These are phyloP conservation scores for Yponomeuta sedellus DNA, from an alignment of 2,888 invertebrate genomes.

Conservation along the genomic window DNA sequence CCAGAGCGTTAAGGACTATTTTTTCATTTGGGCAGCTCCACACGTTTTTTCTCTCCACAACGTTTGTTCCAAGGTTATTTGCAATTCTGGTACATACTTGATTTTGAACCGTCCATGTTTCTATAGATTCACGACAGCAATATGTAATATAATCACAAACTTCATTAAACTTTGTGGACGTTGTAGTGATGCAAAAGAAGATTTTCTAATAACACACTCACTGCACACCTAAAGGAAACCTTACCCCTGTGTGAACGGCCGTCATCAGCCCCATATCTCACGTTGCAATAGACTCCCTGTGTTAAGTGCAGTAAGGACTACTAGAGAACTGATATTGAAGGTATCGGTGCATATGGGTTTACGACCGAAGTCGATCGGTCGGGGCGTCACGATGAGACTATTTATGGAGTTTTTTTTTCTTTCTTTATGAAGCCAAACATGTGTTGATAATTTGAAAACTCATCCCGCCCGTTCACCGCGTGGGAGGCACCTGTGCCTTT, in stretches of 20 bases:
- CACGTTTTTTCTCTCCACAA: background rate
- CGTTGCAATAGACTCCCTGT: background rate
- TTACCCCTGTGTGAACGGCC: constrained; percentile 48
- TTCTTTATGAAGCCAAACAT: constrained; percentile 37
- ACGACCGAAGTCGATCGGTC: constrained; percentile 54
- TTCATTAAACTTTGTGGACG: background rate
- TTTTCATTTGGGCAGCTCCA: background rate
- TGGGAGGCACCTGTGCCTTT: constrained; percentile 15
- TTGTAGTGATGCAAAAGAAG: background rate
- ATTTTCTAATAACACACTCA: constrained; percentile 5
- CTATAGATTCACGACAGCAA: background rate
- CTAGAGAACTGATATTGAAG: constrained; percentile 25
- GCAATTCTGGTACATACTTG: background rate
- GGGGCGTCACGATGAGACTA: constrained; percentile 53
- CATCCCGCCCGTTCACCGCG: constrained; percentile 31
- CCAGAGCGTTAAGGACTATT: background rate
- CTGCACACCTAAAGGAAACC: constrained; percentile 26
- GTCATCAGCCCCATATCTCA: background rate
- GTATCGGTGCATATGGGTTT: constrained; percentile 55
- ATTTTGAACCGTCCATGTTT: background rate
- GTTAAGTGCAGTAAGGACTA: background rate
- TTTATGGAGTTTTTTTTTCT: constrained; percentile 55
- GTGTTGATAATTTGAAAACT: constrained; percentile 50
- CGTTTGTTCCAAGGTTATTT: background rate
- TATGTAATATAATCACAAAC: background rate